Percentiles rank a stretch among this genome's conserved stretches.
Conservation (phyloP, 2,113 vertebrate genomes). For the Riparia riparia region DNA sequence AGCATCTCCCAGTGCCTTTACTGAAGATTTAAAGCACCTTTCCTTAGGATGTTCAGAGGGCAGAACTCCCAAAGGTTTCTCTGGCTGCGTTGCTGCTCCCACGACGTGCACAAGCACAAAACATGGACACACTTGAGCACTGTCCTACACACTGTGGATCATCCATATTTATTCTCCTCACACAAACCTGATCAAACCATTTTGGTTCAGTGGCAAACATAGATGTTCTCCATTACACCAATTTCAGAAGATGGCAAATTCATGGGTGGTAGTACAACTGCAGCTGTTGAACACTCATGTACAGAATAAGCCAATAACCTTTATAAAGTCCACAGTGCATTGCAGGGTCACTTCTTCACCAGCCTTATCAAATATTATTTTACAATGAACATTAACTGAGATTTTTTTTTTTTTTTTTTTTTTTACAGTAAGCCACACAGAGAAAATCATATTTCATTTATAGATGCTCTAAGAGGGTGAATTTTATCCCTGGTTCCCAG, state of each 20-base stretch:
- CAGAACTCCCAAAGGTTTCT: neutral
- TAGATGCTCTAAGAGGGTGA: neutral
- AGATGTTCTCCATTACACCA: neutral
- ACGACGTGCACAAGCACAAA: fast-evolving
- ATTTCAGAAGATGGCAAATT: neutral
- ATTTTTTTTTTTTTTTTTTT: neutral
- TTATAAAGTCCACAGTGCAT: neutral
- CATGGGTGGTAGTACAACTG: neutral
- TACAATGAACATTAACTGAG: neutral
- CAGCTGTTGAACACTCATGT: fast-evolving
- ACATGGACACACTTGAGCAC: neutral
- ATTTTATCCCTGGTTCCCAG: neutral
- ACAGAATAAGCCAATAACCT: neutral
- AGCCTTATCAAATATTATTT: neutral
- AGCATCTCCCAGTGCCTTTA: neutral
- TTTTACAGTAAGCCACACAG: neutral
- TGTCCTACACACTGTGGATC: neutral
- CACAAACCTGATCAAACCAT: neutral
- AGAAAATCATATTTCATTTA: neutral
- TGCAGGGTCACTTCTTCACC: neutral
- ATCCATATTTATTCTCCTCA: neutral
- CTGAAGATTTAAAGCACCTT: neutral
- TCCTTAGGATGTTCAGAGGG: neutral
- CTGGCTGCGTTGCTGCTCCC: neutral
- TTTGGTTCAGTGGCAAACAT: neutral